phyloP scores from a whole-genome alignment of 2,888 invertebrate genomes.

The Drosophila nr. perissopoda region DNA sequence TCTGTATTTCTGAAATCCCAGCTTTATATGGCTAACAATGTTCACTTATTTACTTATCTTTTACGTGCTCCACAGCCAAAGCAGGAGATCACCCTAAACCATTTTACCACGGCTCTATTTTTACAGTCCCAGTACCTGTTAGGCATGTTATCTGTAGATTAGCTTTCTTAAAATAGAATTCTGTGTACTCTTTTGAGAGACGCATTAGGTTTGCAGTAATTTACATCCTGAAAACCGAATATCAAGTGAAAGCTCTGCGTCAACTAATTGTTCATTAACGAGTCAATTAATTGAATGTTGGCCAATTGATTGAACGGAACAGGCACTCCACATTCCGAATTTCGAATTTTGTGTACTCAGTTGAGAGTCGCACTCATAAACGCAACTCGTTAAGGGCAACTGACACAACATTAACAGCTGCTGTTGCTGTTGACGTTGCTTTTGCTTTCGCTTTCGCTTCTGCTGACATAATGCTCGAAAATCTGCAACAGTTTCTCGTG shows the following conservation, averaged over 20 bases:
- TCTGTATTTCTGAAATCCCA: no score
- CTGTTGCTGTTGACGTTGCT: not conserved
- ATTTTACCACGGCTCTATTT: no score
- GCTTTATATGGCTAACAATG: no score
- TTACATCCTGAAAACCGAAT: not conserved
- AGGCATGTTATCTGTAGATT: no score
- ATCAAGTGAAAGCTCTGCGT: not conserved
- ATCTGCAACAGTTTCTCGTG: slow-evolving; percentile 55
- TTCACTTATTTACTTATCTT: no score
- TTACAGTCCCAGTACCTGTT: no score
- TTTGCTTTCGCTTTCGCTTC: slow-evolving; percentile 18
- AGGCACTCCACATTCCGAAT: not conserved
- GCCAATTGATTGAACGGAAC: not conserved
- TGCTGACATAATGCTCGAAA: slow-evolving; percentile 29
- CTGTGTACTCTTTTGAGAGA: not conserved
- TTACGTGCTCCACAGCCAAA: no score
- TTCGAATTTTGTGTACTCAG: not conserved
- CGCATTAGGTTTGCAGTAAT: not conserved
- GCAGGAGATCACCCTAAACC: no score
- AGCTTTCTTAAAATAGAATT: not conserved
- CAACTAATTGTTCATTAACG: not conserved
- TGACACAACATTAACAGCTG: slow-evolving; percentile 45
- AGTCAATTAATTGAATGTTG: not conserved
- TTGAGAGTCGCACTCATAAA: slow-evolving; percentile 33
- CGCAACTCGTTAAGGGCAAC: slow-evolving; percentile 56